A percentile compares a stretch with the other conserved stretches of the same genome.
Conservation (phyloP, 2,113 vertebrate genomes). For the Stigmatopora nigra region DNA sequence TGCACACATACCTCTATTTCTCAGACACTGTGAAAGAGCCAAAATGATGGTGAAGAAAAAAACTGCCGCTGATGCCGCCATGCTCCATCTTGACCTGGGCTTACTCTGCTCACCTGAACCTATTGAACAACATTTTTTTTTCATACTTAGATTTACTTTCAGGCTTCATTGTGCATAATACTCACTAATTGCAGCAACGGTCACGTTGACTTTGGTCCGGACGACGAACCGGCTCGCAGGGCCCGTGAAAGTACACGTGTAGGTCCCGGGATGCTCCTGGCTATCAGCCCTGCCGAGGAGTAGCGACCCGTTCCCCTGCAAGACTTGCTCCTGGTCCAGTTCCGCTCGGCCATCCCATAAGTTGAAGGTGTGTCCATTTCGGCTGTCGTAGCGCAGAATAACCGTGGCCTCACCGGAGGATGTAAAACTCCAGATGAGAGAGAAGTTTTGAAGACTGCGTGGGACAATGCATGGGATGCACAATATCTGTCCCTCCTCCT, state of each 20-base stretch:
- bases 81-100: slow-evolving; percentile 67
- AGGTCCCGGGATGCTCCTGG: slow-evolving; percentile 53
- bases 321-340: slow-evolving; percentile 53
- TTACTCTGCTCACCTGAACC: slow-evolving; percentile 45
- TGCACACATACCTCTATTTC: slow-evolving; percentile 52
- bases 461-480: slow-evolving; percentile 62
- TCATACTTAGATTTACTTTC: background rate
- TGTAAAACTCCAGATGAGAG: slow-evolving; percentile 66
- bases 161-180: background rate
- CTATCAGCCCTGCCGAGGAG: slow-evolving; percentile 48
- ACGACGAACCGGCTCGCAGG: slow-evolving; percentile 54
- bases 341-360: slow-evolving; percentile 57
- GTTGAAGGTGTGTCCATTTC: slow-evolving; percentile 45
- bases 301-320: slow-evolving; percentile 62
- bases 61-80: slow-evolving; percentile 60
- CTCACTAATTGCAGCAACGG: slow-evolving; percentile 52
- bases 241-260: slow-evolving; percentile 60
- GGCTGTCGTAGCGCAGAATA: slow-evolving; percentile 64
- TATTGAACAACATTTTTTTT: slow-evolving; percentile 28
- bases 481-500: slow-evolving; percentile 50
- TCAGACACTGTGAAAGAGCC: slow-evolving; percentile 54
- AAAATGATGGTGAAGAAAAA: slow-evolving; percentile 58
- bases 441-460: slow-evolving; percentile 58
- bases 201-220: slow-evolving; percentile 63
- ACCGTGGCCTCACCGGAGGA: slow-evolving; percentile 34